These are phyloP conservation scores for Rhabdophis nuchalis DNA, from an alignment of 2,797 vertebrate species.

Conservation along the genomic window DNA sequence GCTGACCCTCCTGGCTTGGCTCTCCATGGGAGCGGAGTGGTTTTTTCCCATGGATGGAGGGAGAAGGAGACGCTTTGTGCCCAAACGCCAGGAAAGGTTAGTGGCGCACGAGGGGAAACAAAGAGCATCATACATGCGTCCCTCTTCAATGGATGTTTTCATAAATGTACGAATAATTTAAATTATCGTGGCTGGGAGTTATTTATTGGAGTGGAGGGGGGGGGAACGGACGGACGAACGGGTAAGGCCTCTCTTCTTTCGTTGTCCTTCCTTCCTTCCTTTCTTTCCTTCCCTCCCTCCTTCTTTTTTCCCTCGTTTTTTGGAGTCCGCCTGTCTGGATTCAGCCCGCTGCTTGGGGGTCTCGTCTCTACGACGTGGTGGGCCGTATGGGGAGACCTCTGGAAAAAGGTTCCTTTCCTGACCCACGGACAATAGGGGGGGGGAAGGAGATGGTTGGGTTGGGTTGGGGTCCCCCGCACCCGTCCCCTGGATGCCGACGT, in stretches of 20 bases:
- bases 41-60: constrained; percentile 85
- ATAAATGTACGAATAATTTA: constrained; percentile 93
- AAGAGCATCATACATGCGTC: constrained; percentile 87
- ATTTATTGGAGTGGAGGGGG: constrained; percentile 73
- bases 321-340: constrained; percentile 66
- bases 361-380: constrained; percentile 77
- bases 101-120: constrained; percentile 85
- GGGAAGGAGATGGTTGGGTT: constrained; percentile 95
- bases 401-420: constrained; percentile 72
- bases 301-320: constrained; percentile 59
- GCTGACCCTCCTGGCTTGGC: constrained; percentile 48
- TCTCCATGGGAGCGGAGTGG: constrained; percentile 71
- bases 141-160: constrained; percentile 85
- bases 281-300: too few species aligned
- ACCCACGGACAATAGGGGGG: constrained; percentile 86
- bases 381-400: constrained; percentile 84
- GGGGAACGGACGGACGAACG: too few species aligned
- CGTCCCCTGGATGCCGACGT: too few species aligned
- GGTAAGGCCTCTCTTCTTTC: constrained; percentile 73
- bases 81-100: constrained; percentile 87
- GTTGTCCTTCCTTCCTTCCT: constrained; percentile 65
- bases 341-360: constrained; percentile 79
- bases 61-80: constrained; percentile 82
- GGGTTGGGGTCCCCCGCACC: too few species aligned
- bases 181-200: constrained; percentile 80